These are phyloP conservation scores for Orius insidiosus DNA, from an alignment of 1,140 invertebrate genomes.

Conservation along the genomic window DNA sequence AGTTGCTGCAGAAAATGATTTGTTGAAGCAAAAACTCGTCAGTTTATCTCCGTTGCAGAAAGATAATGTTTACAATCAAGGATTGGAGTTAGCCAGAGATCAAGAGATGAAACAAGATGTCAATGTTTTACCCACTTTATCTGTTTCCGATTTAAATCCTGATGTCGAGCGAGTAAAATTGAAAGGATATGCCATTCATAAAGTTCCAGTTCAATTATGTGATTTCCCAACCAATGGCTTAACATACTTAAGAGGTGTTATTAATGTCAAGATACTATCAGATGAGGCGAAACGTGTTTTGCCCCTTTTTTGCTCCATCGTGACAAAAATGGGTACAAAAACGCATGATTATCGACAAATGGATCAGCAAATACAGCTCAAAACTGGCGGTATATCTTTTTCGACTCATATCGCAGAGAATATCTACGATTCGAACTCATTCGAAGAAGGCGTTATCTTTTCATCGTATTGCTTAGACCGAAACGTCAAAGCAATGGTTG, in stretches of 20 bases:
- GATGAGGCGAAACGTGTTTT: conserved; percentile 50
- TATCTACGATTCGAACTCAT: conserved; percentile 41
- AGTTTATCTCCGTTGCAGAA: conserved; percentile 39
- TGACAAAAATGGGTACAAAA: conserved; percentile 72
- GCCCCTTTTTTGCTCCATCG: conserved; percentile 64
- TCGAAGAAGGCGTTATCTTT: conserved; percentile 57
- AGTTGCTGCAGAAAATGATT: conserved; percentile 41
- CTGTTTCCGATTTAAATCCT: conserved; percentile 49
- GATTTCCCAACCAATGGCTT: conserved; percentile 76
- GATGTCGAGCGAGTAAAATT: conserved; percentile 40
- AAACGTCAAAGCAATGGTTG: conserved; percentile 69
- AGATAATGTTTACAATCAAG: conserved; percentile 48
- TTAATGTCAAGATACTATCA: conserved; percentile 47
- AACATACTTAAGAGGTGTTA: conserved; percentile 62
- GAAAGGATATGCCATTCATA: conserved; percentile 32
- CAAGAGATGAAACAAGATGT: conserved; percentile 55
- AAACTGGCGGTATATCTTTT: conserved; percentile 62
- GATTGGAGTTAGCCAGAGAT: conserved; percentile 47
- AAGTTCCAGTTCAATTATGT: conserved; percentile 52
- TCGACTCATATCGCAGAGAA: conserved; percentile 50
- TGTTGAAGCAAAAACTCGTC: conserved; percentile 47
- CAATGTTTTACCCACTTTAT: conserved; percentile 61
- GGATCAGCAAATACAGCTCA: conserved; percentile 60
- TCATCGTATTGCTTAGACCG: conserved; percentile 69
- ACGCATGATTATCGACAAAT: conserved; percentile 61